Evolutionary conservation across 2,113 vertebrate species (phyloP).

Genomic region (Callionymus lyra): DNA sequence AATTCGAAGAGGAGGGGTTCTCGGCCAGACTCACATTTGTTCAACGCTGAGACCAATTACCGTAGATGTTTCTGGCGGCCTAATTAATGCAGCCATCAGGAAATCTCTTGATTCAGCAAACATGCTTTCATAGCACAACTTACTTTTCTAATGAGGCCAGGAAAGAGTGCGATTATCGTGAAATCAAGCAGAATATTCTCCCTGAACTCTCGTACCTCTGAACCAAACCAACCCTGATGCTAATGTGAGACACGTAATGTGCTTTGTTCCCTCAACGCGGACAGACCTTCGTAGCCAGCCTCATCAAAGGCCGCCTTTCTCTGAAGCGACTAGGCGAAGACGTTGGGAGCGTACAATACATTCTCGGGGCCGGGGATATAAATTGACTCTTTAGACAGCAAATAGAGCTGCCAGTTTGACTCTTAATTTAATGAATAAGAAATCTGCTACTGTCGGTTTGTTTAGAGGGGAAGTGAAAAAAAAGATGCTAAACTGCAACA

Average conservation of each 20-base stretch:
- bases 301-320: no score
- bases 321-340: no score
- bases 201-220: slow-evolving; percentile 3
- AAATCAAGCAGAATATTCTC: background rate
- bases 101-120: slow-evolving; percentile 42
- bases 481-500: slow-evolving; percentile 21
- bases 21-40: slow-evolving; percentile 27
- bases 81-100: slow-evolving; percentile 46
- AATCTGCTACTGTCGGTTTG: slow-evolving; percentile 39
- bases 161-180: slow-evolving; percentile 5
- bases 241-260: no score
- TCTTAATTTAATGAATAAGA: slow-evolving; percentile 42
- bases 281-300: no score
- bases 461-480: slow-evolving; percentile 24
- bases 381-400: slow-evolving; percentile 19
- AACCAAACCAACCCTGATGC: no score
- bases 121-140: slow-evolving; percentile 19
- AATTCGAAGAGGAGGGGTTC: slow-evolving; percentile 13
- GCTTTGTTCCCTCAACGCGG: no score
- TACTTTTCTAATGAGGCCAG: slow-evolving; percentile 22
- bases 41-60: slow-evolving; percentile 50
- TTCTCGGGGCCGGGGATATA: slow-evolving; percentile 17
- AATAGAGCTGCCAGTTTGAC: slow-evolving; percentile 21
- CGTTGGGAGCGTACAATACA: background rate
- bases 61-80: slow-evolving; percentile 34